Percentiles rank a stretch among this genome's conserved stretches.
phyloP scores from a whole-genome alignment of 2,113 vertebrate species.

The Chauna torquata region DNA sequence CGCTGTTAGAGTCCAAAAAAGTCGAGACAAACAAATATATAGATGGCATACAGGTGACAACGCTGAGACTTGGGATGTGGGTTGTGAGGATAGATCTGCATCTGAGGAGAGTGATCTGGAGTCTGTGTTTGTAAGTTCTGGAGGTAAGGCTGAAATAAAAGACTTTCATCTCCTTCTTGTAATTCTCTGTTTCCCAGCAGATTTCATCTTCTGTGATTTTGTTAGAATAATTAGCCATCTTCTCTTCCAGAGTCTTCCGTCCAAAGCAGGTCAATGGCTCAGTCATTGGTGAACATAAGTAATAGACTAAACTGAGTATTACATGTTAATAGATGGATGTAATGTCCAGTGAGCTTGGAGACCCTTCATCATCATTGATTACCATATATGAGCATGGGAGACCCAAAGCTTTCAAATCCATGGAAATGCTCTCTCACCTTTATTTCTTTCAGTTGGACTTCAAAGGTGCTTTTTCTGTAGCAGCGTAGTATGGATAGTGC shows the following conservation, averaged over 20 bases:
- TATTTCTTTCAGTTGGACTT: neutral
- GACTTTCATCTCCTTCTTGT: neutral
- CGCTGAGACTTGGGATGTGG: neutral
- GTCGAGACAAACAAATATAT: neutral
- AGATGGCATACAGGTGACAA: neutral
- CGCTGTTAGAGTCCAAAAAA: neutral
- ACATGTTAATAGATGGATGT: neutral
- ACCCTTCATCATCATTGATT: neutral
- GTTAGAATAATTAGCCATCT: neutral
- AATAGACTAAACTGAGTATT: neutral
- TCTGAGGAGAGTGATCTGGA: conserved; percentile 8
- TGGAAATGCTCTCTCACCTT: neutral
- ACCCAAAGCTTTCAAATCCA: neutral
- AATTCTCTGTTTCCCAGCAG: neutral
- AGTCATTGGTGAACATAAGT: neutral
- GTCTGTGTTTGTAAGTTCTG: neutral
- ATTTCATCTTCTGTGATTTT: neutral
- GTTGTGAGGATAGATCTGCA: neutral
- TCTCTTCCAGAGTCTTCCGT: neutral
- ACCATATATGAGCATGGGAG: neutral
- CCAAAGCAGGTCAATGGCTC: neutral
- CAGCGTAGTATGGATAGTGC: neutral
- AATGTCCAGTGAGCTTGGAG: neutral
- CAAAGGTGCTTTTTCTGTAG: neutral
- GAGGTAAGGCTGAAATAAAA: conserved; percentile 32